Conservation (phyloP, 64 coral and sea anemone genomes). For the Orbicella faveolata region DNA sequence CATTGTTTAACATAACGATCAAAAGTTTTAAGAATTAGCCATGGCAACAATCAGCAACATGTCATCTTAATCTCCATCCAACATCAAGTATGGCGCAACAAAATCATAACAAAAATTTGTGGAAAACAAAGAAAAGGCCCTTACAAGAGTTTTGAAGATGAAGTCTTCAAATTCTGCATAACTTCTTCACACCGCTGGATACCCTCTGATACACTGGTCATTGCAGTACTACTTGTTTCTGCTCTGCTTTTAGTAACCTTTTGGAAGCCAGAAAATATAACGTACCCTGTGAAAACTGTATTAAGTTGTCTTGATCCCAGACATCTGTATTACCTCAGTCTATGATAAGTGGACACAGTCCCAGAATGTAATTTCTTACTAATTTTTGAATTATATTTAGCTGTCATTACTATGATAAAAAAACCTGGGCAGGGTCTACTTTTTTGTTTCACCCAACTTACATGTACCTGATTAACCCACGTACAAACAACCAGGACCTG, state of each 20-base stretch:
- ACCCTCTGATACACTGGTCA: not conserved
- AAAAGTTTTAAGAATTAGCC: no score
- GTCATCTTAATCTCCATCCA: not conserved
- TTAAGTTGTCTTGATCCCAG: not conserved
- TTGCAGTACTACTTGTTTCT: not conserved
- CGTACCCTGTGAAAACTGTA: not conserved
- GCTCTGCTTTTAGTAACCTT: constrained; percentile 17
- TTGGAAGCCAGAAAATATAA: not conserved
- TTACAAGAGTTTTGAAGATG: constrained; percentile 36
- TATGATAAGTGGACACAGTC: no score
- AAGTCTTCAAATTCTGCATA: constrained; percentile 1
- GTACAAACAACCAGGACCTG: no score
- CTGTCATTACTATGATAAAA: no score
- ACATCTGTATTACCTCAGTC: no score
- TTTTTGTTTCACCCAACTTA: no score
- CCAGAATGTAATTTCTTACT: no score
- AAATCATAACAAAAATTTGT: not conserved
- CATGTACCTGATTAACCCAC: no score
- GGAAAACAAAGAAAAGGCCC: not conserved
- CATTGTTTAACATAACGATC: no score
- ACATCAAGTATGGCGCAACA: not conserved
- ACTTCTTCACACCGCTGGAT: constrained; percentile 23
- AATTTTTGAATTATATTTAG: no score
- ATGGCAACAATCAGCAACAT: no score
- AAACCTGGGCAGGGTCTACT: no score